Conservation (phyloP, 2,888 invertebrate genomes). For the Orthosia gracilis region DNA sequence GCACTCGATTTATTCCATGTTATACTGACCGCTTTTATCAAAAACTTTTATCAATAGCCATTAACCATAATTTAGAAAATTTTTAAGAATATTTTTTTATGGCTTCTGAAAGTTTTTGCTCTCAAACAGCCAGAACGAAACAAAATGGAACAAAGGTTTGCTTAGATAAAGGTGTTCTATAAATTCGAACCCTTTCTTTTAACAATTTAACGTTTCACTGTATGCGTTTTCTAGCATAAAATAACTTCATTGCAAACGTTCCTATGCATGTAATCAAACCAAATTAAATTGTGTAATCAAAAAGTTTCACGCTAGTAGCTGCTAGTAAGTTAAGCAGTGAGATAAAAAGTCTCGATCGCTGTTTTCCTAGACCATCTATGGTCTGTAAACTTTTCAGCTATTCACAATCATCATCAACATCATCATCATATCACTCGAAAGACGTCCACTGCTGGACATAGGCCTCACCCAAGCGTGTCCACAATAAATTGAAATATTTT, state of each 20-base stretch:
- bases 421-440: no score
- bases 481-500: not conserved
- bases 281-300: not conserved
- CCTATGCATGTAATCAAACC: not conserved
- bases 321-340: not conserved
- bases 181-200: no score
- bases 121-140: not conserved
- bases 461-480: no score
- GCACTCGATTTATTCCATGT: not conserved
- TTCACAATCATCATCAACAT: no score
- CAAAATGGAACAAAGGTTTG: not conserved
- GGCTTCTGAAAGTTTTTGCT: conserved; percentile 12
- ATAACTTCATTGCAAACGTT: not conserved
- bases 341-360: not conserved
- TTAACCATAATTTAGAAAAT: not conserved
- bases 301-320: not conserved
- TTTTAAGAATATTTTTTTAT: not conserved
- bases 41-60: not conserved
- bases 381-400: not conserved
- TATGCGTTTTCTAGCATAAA: no score
- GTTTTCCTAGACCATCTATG: not conserved
- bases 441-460: no score
- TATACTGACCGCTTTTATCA: conserved; percentile 2
- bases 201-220: no score
- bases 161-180: not conserved